Base-by-base conservation (phyloP, 1,140 invertebrate genomes). In the Frieseomelitta varia region DNA sequence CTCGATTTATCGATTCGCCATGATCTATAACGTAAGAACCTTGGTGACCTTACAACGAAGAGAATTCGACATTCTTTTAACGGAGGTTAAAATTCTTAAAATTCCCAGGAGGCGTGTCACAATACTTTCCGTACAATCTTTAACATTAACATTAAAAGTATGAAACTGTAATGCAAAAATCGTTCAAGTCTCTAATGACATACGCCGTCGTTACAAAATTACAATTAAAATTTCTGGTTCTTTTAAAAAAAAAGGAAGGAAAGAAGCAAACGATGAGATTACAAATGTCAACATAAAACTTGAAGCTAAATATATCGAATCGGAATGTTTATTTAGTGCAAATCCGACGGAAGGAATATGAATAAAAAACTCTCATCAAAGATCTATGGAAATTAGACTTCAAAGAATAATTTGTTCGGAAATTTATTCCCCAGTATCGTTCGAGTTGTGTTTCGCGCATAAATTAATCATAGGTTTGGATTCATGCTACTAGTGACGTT, bases 1-100 rank as follows among this genome's bases (percentile, higher is more conserved):
- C 68, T 80, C 67, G 34, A 72, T 47, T 80, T 72, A 72, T 80
- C 79, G 68, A 72, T 61, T 71, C 24, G 30, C 27, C 15, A 11
- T 55, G 19, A 80, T 80, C 53, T 71, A 71, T 71, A 39, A 53
- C 34, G 47, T 47, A 21, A 14, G 47, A 47, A 47, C 68, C 39
- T 11, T 15, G 34, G 24, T n/a, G 19, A 80, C 17, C 34, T 79
- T 53, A 24, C 30, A 51, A 80, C 15, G 30, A 39, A 10, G n/a
- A 12, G n/a, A 12, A 19, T 11, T 12, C 61, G 21, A n/a, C 27
- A 34, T 19, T 30, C 15, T 30, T 21, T 67, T 4, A 6, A 19
- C 17, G 39, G 0, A 47, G 4, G 4, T 39, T 4, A 19, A 27
- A 65, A 78, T 30, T 30, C 14, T 34, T 61, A 75, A 47, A 75